Conservation (phyloP, 2,797 vertebrate genomes). For the Sternotherus odoratus region DNA sequence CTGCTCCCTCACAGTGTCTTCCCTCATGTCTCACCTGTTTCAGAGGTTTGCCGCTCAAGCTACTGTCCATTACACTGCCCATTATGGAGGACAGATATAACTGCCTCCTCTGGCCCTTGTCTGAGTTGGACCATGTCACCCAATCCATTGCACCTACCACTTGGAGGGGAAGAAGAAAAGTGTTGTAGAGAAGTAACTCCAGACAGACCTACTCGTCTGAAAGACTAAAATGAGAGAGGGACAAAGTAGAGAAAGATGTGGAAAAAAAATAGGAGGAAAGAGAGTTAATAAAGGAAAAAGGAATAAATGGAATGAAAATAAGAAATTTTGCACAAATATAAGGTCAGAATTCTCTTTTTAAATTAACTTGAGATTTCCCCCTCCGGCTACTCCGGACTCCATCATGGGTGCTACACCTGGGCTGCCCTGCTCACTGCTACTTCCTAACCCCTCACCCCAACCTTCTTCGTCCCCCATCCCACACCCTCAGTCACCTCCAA, state of each 20-base stretch:
- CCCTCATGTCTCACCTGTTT: background rate
- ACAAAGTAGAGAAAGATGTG: background rate
- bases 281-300: background rate
- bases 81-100: background rate
- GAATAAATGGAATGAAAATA: background rate
- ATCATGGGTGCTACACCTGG: background rate
- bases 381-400: background rate
- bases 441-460: background rate
- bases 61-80: background rate
- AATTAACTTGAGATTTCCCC: background rate
- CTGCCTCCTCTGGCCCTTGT: accelerated
- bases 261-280: background rate
- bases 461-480: background rate
- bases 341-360: background rate
- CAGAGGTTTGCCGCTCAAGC: background rate
- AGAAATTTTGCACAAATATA: background rate
- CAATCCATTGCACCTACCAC: background rate
- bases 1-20: background rate
- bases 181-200: background rate
- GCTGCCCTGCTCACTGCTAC: background rate
- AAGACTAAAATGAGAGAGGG: background rate
- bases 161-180: background rate
- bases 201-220: background rate
- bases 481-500: background rate
- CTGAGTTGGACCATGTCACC: background rate